Percentiles rank a stretch among this genome's conserved stretches.
Conservation (phyloP, 2,888 invertebrate species). For the Hirudinaria manillensis region DNA sequence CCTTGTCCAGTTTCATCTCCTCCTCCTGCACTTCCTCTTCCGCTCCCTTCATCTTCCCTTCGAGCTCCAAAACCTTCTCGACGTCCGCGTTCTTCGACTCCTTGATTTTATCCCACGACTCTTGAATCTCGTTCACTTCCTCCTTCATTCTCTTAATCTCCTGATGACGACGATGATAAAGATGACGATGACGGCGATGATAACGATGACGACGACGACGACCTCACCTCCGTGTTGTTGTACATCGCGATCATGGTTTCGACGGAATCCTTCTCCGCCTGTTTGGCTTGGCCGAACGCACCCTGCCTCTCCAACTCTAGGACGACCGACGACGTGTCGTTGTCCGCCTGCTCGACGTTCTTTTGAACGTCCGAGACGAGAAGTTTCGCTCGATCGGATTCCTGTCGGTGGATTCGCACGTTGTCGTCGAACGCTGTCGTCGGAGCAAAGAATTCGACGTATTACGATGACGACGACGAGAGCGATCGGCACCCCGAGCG, state of each 20-base stretch:
- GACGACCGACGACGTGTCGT: neutral
- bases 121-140: neutral
- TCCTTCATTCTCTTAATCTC: neutral
- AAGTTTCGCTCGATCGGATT: neutral
- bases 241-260: neutral
- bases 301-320: neutral
- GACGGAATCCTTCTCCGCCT: neutral
- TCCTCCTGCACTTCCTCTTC: neutral
- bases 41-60: too few species aligned
- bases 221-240: too few species aligned
- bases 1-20: neutral
- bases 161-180: constrained; percentile 23
- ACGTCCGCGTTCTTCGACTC: neutral
- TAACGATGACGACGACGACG: constrained; percentile 3
- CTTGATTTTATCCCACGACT: neutral
- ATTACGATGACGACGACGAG: neutral
- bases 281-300: neutral
- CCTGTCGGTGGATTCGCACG: neutral
- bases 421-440: constrained; percentile 19
- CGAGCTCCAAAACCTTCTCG: too few species aligned
- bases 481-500: neutral
- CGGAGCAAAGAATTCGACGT: neutral
- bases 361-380: neutral
- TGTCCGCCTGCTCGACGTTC: neutral
- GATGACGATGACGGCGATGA: constrained; percentile 22